Base-by-base conservation (phyloP, 2,888 invertebrate genomes). In the Phortica magna region DNA sequence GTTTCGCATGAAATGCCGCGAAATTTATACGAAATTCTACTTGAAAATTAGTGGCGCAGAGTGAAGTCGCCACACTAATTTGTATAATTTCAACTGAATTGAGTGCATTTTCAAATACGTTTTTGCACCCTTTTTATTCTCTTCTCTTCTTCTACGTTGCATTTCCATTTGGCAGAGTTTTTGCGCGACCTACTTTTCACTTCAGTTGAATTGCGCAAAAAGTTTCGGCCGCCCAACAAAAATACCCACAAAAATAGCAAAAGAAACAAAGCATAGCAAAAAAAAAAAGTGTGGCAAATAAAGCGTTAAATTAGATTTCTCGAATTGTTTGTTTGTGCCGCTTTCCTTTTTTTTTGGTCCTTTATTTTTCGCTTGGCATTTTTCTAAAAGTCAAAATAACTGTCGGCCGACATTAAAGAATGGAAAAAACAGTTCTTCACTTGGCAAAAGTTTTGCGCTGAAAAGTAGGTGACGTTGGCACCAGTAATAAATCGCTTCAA, bases 261-360 rank as follows among this genome's bases (percentile, higher is more conserved):
- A n/a, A n/a, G n/a, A n/a, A n/a, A n/a, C n/a, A n/a, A n/a, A n/a
- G n/a, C n/a, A n/a, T n/a, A n/a, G n/a, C n/a, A n/a, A n/a, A n/a
- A 77, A n/a, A n/a, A 75, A 75, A 64, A 84, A 85, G 83, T 84
- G 88, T 86, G 85, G 83, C 87, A 86, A 84, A 86, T 83, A 81
- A 77, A 80, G 84, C 83, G 74, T 82, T 81, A 83, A 86, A 86
- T 86, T 88, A 86, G 88, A 85, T 82, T 85, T 80, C 53, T 65
- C 61, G 59, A 59, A n/a, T 19, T 17, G 22, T 31, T 70, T 65
- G 7, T 19, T 79, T 10, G 5, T 42, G 10, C 43, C 53, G 22
- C 57, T 43, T 22, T 71, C 43, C 10, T 43, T 17, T 59, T 53
- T 42, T 70, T 70, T 43, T 31, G 1, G 31, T 3, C 31, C 31